phyloP scores from a whole-genome alignment of 2,113 vertebrate genomes.

The Nipponia nippon region DNA sequence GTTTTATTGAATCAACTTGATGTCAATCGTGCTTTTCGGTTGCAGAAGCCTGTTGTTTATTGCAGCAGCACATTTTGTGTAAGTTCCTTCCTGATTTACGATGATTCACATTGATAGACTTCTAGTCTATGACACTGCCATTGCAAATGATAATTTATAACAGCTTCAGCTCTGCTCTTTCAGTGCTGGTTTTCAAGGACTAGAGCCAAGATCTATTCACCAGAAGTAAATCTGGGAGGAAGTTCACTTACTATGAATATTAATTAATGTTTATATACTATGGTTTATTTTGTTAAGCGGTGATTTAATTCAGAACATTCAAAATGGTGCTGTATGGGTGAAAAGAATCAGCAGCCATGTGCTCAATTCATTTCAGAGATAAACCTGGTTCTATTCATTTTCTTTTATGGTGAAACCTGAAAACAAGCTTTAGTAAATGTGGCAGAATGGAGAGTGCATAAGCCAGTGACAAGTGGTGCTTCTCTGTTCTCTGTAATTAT shows the following conservation, averaged over 20 bases:
- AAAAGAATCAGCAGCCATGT: not conserved
- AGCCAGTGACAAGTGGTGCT: constrained; percentile 38
- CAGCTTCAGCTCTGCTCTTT: constrained; percentile 13
- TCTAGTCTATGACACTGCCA: not conserved
- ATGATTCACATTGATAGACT: constrained; percentile 1
- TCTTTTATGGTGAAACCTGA: constrained; percentile 5
- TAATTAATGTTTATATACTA: not conserved
- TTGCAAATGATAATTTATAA: not conserved
- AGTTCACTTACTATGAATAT: constrained; percentile 25
- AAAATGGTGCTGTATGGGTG: not conserved
- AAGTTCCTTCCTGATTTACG: not conserved
- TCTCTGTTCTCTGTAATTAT: constrained; percentile 21
- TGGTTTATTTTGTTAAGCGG: constrained; percentile 8
- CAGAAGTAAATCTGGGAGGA: constrained; percentile 3
- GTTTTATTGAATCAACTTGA: not conserved
- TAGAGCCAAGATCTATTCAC: constrained; percentile 27
- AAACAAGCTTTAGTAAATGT: not conserved
- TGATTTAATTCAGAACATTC: not conserved
- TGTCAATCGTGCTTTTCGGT: not conserved
- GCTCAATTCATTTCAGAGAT: constrained; percentile 17
- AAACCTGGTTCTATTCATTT: constrained; percentile 19
- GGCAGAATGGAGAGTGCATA: not conserved
- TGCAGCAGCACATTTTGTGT: not conserved
- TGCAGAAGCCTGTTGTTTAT: not conserved
- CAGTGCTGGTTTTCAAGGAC: not conserved